Conservation (phyloP, 2,113 vertebrate species). For the Marmota flaviventris region DNA sequence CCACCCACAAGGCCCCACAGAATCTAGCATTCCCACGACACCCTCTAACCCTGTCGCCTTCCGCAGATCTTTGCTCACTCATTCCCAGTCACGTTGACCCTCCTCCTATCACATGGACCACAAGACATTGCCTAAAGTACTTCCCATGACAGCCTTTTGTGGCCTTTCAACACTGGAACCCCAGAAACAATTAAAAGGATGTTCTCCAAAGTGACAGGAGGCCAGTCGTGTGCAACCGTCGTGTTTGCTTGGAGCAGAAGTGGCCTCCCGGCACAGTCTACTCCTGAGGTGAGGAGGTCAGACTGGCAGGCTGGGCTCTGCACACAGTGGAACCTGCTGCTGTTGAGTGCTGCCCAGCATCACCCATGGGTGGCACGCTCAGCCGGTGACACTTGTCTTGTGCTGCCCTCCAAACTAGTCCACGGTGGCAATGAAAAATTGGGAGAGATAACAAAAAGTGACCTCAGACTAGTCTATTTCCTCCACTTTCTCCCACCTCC, state of each 20-base stretch:
- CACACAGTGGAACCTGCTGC: accelerated
- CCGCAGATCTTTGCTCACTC: neutral
- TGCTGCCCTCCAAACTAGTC: neutral
- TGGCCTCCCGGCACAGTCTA: neutral
- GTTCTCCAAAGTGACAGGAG: neutral
- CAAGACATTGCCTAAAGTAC: neutral
- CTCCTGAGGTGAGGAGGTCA: neutral
- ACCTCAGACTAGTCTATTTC: neutral
- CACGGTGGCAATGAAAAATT: neutral
- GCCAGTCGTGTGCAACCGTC: neutral
- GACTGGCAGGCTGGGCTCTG: neutral
- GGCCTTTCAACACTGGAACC: neutral
- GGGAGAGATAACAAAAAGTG: neutral
- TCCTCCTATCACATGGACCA: neutral
- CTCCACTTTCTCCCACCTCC: neutral
- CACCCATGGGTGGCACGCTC: neutral
- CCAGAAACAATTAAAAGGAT: neutral
- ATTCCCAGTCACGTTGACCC: neutral
- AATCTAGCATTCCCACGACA: neutral
- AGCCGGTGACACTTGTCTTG: neutral
- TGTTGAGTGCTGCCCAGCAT: no score
- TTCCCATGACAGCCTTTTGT: neutral
- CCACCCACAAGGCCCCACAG: neutral
- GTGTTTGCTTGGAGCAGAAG: neutral
- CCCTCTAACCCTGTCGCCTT: neutral